Evolutionary conservation across 2,797 vertebrate genomes (phyloP).

Genomic region (Coilia nasus): DNA sequence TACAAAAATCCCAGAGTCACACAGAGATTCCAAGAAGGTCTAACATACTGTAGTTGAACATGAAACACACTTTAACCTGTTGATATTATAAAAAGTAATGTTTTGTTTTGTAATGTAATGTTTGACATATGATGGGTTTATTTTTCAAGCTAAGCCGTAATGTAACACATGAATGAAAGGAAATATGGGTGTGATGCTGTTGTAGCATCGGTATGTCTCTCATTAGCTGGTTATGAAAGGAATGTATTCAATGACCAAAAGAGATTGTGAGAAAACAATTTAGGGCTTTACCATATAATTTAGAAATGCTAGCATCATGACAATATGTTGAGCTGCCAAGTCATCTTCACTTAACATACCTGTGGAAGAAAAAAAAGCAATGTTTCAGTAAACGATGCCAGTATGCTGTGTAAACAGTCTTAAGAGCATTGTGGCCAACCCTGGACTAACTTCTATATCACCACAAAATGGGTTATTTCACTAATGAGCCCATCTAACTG

Average conservation of each 20-base stretch:
- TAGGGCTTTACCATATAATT: conserved; percentile 80
- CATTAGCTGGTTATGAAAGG: neutral
- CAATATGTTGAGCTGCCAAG: conserved; percentile 82
- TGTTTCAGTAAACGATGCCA: neutral
- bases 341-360: conserved; percentile 81
- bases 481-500: too few relatives aligned
- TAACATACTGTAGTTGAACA: neutral
- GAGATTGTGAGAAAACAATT: neutral
- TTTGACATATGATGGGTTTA: neutral
- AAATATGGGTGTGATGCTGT: neutral
- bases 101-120: neutral
- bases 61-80: neutral
- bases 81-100: neutral
- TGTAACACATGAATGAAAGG: neutral
- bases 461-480: too few relatives aligned
- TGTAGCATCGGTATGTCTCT: neutral
- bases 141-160: neutral
- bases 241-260: neutral
- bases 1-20: neutral
- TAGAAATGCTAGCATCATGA: conserved; percentile 74
- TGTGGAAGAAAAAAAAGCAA: conserved; percentile 51
- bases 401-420: too few relatives aligned
- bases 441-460: too few relatives aligned
- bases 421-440: too few relatives aligned
- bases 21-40: neutral